phyloP scores from a whole-genome alignment of 2,888 invertebrate genomes.

The Amiota communis region DNA sequence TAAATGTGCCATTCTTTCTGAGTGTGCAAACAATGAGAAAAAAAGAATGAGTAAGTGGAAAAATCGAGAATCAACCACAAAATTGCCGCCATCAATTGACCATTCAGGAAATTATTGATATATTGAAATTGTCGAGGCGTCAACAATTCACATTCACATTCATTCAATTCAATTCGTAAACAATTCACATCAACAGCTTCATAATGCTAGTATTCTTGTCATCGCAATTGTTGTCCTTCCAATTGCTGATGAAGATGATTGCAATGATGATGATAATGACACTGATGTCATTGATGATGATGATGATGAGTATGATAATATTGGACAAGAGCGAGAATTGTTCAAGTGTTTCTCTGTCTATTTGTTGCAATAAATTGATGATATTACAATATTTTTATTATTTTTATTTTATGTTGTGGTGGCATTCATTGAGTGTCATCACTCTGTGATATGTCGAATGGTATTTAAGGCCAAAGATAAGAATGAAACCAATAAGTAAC shows the following conservation, averaged over 20 bases:
- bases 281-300: too few relatives aligned
- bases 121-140: slow-evolving; percentile 12
- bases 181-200: not conserved
- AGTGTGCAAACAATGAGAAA: too few relatives aligned
- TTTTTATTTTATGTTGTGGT: not conserved
- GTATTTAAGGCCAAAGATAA: too few relatives aligned
- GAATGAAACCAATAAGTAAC: too few relatives aligned
- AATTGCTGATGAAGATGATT: not conserved
- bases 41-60: too few relatives aligned
- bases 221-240: not conserved
- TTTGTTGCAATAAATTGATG: not conserved
- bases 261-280: not conserved
- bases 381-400: not conserved
- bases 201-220: too few relatives aligned
- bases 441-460: too few relatives aligned
- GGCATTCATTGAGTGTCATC: not conserved
- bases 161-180: not conserved
- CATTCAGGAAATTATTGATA: slow-evolving; percentile 28
- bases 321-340: slow-evolving; percentile 5
- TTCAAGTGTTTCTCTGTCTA: slow-evolving; percentile 31
- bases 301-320: too few relatives aligned
- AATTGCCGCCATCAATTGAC: slow-evolving; percentile 21
- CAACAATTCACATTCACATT: slow-evolving; percentile 15
- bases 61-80: not conserved
- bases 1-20: too few relatives aligned